phyloP scores from a whole-genome alignment of 2,888 invertebrate species.

The Meteorus cinctellus region DNA sequence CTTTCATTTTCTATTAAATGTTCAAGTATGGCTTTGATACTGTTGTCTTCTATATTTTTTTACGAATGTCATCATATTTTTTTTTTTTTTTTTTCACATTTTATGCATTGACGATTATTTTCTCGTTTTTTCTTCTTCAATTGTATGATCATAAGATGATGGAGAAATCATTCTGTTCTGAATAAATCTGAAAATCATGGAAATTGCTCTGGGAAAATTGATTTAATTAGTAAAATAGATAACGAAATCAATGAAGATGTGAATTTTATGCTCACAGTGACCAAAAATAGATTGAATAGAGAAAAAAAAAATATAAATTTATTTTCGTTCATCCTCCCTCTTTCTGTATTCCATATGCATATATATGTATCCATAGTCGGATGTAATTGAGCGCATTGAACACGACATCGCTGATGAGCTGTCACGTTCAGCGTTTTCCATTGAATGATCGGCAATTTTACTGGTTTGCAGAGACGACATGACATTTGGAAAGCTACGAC shows the following conservation, averaged over 20 bases:
- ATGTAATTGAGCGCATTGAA: slow-evolving; percentile 8
- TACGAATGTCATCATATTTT: too few species aligned
- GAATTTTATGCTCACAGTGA: neutral
- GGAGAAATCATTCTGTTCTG: too few species aligned
- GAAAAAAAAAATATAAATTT: neutral
- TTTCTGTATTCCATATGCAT: neutral
- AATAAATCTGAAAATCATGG: neutral
- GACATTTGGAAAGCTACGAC: neutral
- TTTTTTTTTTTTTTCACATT: neutral
- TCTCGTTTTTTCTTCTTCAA: neutral
- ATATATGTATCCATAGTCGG: neutral
- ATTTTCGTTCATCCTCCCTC: neutral
- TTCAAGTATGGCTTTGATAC: neutral
- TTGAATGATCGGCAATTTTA: slow-evolving; percentile 27
- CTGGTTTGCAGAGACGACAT: slow-evolving; percentile 19
- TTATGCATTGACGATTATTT: neutral
- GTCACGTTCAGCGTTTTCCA: slow-evolving; percentile 30
- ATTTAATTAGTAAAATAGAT: neutral
- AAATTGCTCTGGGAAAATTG: neutral
- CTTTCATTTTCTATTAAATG: neutral
- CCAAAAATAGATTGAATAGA: neutral
- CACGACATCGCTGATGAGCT: slow-evolving; percentile 29
- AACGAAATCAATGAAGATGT: neutral
- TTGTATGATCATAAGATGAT: too few species aligned
- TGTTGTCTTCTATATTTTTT: neutral